phyloP scores from a whole-genome alignment of 2,113 vertebrate genomes.

The Chrysochloris asiatica region DNA sequence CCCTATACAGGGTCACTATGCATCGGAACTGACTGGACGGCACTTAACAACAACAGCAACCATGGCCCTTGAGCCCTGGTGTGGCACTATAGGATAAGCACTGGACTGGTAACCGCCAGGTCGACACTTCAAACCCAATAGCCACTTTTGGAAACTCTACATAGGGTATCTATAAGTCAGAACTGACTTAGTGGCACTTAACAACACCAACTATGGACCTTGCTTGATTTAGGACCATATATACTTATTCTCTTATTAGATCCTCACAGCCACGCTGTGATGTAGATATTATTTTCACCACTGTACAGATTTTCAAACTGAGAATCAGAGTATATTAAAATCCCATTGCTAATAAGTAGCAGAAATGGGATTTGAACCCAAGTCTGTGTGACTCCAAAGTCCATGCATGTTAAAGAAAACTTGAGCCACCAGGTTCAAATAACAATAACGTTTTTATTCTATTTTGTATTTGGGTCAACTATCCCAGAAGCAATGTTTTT shows the following conservation, averaged over 20 bases:
- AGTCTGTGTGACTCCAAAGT: background rate
- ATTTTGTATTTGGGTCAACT: background rate
- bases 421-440: background rate
- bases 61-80: no score
- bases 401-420: background rate
- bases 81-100: no score
- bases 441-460: background rate
- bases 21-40: no score
- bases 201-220: no score
- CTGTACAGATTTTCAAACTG: background rate
- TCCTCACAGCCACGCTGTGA: background rate
- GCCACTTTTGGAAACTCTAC: no score
- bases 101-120: no score
- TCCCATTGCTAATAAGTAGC: background rate
- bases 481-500: background rate
- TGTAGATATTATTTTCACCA: background rate
- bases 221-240: background rate
- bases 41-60: no score
- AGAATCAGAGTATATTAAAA: background rate
- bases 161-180: no score
- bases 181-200: no score
- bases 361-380: background rate
- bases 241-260: background rate
- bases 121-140: no score
- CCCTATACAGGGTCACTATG: no score